Evolutionary conservation across 2,113 vertebrate species (phyloP).

Genomic region (Strix uralensis): DNA sequence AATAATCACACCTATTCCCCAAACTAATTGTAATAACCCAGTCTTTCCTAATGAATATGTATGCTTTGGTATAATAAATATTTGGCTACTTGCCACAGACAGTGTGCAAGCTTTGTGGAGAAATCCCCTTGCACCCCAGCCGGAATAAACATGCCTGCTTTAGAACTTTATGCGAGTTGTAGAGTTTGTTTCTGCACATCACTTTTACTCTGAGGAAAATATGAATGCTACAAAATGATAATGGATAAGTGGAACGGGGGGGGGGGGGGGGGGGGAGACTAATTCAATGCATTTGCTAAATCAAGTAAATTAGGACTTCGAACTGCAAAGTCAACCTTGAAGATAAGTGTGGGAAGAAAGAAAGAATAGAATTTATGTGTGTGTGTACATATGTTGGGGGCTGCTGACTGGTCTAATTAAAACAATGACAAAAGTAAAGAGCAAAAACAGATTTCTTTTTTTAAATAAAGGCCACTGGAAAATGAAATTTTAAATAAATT

Average conservation of each 20-base stretch:
- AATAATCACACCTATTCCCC: too few relatives aligned
- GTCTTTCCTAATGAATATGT: too few relatives aligned
- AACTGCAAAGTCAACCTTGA: not conserved
- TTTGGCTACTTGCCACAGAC: too few relatives aligned
- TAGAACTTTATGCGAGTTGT: too few relatives aligned
- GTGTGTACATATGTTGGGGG: not conserved
- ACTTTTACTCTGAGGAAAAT: not conserved
- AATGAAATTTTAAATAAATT: not conserved
- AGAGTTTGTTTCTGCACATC: too few relatives aligned
- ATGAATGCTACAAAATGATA: not conserved
- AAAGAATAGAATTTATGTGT: not conserved
- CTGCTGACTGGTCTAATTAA: not conserved
- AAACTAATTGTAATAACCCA: too few relatives aligned
- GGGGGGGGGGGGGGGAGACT: too few relatives aligned
- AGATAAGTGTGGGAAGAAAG: not conserved
- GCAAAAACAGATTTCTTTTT: not conserved
- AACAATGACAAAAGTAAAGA: not conserved
- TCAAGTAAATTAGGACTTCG: not conserved
- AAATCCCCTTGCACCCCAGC: too few relatives aligned
- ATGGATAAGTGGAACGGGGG: not conserved
- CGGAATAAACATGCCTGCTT: too few relatives aligned
- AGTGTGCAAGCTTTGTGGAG: too few relatives aligned
- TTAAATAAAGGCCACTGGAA: not conserved
- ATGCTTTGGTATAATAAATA: too few relatives aligned
- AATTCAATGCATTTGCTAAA: not conserved